Base-by-base conservation (phyloP, 2,888 invertebrate genomes). In the Liodrosophila aerea region DNA sequence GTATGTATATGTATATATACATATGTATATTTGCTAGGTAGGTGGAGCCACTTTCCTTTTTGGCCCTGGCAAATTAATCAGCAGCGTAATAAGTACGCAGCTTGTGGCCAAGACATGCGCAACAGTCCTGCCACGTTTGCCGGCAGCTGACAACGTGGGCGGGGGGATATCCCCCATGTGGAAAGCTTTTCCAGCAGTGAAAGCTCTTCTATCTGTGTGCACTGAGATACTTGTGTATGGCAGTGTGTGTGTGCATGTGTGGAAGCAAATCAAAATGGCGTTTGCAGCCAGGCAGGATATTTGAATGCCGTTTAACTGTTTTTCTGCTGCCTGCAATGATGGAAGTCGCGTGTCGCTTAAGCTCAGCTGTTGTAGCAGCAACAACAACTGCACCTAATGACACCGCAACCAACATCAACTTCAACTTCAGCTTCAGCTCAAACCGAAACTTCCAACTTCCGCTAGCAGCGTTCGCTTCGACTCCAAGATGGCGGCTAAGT, bases 41-140 rank as follows among this genome's bases (percentile, higher is more conserved):
- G 84, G 81, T 76, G 64, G 81, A 63, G 75, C 78, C 82, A 77
- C 77, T 77, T 85, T 77, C 77, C 69, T 52, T 70, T 73, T 68
- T 73, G 74, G 51, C 77, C 67, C 71, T 59, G 64, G 63, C 61
- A 64, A 68, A 88, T 87, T 68, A 87, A 88, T 88, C 86, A 85
- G 73, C 69, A 44, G 64, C 62, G 69, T 77, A 82, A 87, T 77
- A 82, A 87, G 76, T 73, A 73, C 56, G 61, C 73, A 64, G 74
- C 69, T 66, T 67, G 77, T 65, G 70, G 68, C 44, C 60, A 85
- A 82, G 82, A 77, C 88, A 87, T 87, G 88, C 85, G 85, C 87
- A 87, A 74, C 84, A 86, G 76, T 68, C 62, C 59, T 56, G 40
- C 44, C 51, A 57, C 22, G 22, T 22, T 27, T 30, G 18, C 46